Evolutionary conservation across 2,113 vertebrate genomes (phyloP).

Genomic region (Sander lucioperca): DNA sequence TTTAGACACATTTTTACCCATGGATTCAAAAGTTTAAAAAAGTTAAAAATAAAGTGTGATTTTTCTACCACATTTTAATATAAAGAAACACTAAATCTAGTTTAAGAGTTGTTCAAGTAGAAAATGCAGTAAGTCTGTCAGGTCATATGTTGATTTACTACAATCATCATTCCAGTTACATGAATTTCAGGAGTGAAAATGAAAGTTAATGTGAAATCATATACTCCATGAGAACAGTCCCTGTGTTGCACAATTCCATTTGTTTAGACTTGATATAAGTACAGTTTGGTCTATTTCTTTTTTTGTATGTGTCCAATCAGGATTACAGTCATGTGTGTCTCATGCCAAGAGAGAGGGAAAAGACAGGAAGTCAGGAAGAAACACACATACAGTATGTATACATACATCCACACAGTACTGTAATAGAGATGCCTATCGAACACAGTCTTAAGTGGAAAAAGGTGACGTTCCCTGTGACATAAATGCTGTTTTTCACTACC

Average conservation of each 20-base stretch:
- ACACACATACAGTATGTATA: conserved; percentile 15
- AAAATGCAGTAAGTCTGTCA: background rate
- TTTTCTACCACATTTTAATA: background rate
- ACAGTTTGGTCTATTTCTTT: background rate
- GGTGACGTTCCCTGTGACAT: conserved; percentile 52
- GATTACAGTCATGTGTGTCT: conserved; percentile 18
- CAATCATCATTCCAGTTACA: background rate
- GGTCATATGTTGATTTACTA: background rate
- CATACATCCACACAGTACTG: conserved; percentile 16
- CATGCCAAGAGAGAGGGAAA: background rate
- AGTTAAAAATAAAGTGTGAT: background rate
- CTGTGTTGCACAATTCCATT: conserved; percentile 17
- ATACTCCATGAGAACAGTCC: conserved; percentile 1
- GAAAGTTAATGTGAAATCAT: background rate
- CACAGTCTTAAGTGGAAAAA: conserved; percentile 67
- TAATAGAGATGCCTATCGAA: conserved; percentile 49
- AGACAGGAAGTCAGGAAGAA: conserved; percentile 2
- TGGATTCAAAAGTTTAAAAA: background rate
- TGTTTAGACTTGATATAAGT: conserved; percentile 23
- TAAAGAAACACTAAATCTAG: background rate
- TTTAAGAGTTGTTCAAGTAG: background rate
- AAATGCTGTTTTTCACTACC: conserved; percentile 51
- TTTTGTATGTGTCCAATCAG: background rate
- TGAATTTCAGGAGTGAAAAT: background rate
- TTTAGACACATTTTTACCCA: background rate